phyloP scores from a whole-genome alignment of 1,140 invertebrate species.

The Gyrodactylus bullatarudis region DNA sequence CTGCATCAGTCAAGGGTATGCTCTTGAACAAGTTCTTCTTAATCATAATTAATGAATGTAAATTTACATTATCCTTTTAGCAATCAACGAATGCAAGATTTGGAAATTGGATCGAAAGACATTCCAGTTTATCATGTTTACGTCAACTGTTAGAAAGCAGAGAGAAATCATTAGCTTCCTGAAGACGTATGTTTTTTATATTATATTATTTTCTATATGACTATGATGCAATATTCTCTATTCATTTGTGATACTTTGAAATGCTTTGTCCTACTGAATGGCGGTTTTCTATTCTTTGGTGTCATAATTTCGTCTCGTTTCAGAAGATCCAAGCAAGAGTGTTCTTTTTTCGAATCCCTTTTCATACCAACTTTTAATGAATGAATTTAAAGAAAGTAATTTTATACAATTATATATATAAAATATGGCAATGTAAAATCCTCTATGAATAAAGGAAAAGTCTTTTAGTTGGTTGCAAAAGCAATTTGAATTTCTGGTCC shows the following conservation, averaged over 20 bases:
- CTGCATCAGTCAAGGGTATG: constrained; percentile 55
- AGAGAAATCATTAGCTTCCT: neutral
- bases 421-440: neutral
- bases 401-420: neutral
- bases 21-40: neutral
- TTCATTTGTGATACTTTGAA: neutral
- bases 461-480: neutral
- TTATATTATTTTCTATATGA: neutral
- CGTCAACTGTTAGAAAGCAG: neutral
- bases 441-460: neutral
- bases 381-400: neutral
- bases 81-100: neutral
- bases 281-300: neutral
- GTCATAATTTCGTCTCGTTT: neutral
- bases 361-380: neutral
- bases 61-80: neutral
- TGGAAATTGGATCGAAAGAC: neutral
- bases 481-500: neutral
- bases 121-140: constrained; percentile 1
- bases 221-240: neutral
- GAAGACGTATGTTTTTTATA: neutral
- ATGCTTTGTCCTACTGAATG: neutral
- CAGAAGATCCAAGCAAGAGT: neutral
- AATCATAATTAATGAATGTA: neutral
- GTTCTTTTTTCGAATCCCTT: neutral